These are phyloP conservation scores for Athrips mouffetella DNA, from an alignment of 2,888 invertebrate species.

Conservation along the genomic window DNA sequence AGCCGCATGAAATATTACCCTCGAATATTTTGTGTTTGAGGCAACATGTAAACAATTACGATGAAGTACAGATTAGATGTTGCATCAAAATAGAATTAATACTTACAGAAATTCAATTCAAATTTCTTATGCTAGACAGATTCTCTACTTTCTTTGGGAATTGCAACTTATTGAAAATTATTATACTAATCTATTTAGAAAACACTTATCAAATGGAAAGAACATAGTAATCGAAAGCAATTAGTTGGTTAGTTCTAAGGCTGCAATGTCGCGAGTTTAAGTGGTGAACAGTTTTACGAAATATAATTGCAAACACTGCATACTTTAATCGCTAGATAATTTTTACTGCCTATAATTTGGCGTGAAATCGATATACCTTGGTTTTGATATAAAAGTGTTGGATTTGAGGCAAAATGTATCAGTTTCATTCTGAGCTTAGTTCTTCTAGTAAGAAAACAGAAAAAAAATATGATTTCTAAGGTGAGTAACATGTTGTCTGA, in stretches of 20 bases:
- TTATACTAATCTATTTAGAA: too few relatives aligned
- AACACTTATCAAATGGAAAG: too few relatives aligned
- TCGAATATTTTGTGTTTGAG: too few relatives aligned
- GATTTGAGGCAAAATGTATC: conserved; percentile 1
- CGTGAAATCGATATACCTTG: conserved; percentile 8
- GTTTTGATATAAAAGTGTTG: conserved; percentile 11
- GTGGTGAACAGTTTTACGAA: conserved; percentile 2
- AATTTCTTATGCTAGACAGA: too few relatives aligned
- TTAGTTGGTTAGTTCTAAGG: not conserved
- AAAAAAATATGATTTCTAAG: conserved; percentile 11
- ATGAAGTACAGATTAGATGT: too few relatives aligned
- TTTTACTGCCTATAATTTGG: conserved; percentile 11
- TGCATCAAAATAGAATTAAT: too few relatives aligned
- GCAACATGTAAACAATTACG: too few relatives aligned
- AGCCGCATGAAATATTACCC: too few relatives aligned
- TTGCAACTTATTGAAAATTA: too few relatives aligned
- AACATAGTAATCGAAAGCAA: conserved; percentile 1
- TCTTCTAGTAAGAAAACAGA: not conserved
- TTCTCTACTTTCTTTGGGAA: too few relatives aligned
- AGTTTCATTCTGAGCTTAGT: conserved; percentile 3
- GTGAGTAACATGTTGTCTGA: not conserved
- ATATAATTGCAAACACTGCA: conserved; percentile 14
- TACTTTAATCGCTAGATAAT: conserved; percentile 10
- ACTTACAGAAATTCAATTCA: too few relatives aligned
- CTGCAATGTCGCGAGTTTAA: conserved; percentile 5